Base-by-base conservation (phyloP, 2,888 invertebrate genomes). In the Tipula vernalis region DNA sequence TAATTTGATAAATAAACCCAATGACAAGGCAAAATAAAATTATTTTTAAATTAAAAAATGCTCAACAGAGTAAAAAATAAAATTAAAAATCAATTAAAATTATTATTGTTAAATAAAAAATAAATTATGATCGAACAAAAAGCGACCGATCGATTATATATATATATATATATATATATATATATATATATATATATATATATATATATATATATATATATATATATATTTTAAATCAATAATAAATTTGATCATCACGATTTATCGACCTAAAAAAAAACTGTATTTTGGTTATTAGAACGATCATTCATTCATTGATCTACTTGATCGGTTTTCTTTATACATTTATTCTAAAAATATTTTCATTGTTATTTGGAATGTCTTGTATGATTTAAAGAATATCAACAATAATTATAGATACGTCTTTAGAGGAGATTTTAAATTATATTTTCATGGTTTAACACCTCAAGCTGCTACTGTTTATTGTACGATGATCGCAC, bases 391-490 rank as follows among this genome's bases (percentile, higher is more conserved):
- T 71, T 51, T n/a, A 51, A 71, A 71, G 71, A 71, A 71, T 71
- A 71, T 71, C 28, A 71, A 71, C 71, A 71, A 71, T 71, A 18
- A 71, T 71, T 71, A 51, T 3, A 28, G 8, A 39, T 6, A 0
- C 39, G 39, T 39, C 3, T 39, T 6, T 18, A 28, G 71, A 71
- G 10, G 18, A 28, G 28, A 71, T 28, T 28, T 18, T 28, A 84
- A 84, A 84, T 39, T 84, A 84, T 41, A 84, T 84, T 84, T 84
- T 84, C 84, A 84, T 84, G 84, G 84, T 84, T 84, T 84, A 84
- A 84, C 84, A 84, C 36, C 84, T 84, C 36, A 84, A 84, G 84
- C 39, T 84, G 84, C 84, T 84, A 84, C 84, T 84, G 84, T 36
- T 84, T 71, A 28, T 28, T 71, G 10, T 71, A 4, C 5, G 57